A percentile compares a stretch with the other conserved stretches of the same genome.
phyloP scores from a whole-genome alignment of 1,140 invertebrate genomes.

The Aphaenogaster ashmeadi region DNA sequence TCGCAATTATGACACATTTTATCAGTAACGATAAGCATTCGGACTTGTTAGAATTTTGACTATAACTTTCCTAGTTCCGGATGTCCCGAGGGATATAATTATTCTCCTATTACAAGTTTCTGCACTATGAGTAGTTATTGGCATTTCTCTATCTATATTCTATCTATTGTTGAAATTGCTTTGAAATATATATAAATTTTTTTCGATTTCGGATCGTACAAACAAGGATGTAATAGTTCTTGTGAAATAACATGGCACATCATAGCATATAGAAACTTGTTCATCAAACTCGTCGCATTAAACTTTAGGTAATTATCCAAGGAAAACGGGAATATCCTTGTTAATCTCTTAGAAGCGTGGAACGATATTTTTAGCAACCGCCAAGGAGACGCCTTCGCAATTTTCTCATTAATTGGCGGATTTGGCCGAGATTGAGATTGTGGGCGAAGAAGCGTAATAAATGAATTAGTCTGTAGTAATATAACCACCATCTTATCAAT shows the following conservation, averaged over 20 bases:
- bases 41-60: constrained; percentile 68
- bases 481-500: constrained; percentile 74
- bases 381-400: constrained; percentile 69
- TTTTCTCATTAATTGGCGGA: constrained; percentile 84
- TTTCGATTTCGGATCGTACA: neutral
- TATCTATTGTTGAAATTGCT: neutral
- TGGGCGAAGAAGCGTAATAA: constrained; percentile 78
- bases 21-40: constrained; percentile 65
- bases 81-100: constrained; percentile 10
- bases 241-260: neutral
- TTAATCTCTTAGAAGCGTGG: constrained; percentile 51
- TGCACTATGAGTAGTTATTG: neutral
- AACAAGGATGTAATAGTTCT: constrained; percentile 11
- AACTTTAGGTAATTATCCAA: constrained; percentile 54
- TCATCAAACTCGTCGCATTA: constrained; percentile 32
- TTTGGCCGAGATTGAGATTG: constrained; percentile 78
- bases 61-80: constrained; percentile 57
- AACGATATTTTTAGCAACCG: constrained; percentile 61
- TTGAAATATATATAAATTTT: neutral
- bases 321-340: constrained; percentile 48
- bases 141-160: neutral
- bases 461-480: constrained; percentile 79
- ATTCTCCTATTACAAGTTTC: constrained; percentile 27
- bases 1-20: constrained; percentile 54
- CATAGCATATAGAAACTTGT: constrained; percentile 1